phyloP scores from a whole-genome alignment of 2,888 invertebrate species.

The Orthonychiurus folsomi region DNA sequence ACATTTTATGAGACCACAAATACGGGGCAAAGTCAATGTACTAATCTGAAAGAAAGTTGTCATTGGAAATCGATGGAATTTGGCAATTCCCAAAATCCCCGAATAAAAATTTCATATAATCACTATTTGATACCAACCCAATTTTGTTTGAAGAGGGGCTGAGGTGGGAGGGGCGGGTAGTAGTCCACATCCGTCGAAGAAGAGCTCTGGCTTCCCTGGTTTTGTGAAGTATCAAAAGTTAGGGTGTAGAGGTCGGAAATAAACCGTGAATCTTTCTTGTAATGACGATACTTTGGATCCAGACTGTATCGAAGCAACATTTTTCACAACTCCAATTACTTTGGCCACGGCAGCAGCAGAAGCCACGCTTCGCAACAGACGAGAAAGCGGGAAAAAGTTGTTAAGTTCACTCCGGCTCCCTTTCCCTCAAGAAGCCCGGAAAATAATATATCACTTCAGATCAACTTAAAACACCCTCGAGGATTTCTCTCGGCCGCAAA shows the following conservation, averaged over 20 bases:
- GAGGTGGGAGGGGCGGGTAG: background rate
- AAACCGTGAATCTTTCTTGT: conserved; percentile 77
- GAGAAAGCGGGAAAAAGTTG: no score
- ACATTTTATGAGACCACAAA: no score
- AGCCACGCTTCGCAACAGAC: no score
- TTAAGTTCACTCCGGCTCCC: no score
- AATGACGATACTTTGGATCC: conserved; percentile 55
- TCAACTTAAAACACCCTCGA: background rate
- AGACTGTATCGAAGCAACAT: conserved; percentile 38
- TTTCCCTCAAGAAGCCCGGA: background rate
- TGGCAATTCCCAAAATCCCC: no score
- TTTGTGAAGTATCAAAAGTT: conserved; percentile 60
- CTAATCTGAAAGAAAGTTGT: no score
- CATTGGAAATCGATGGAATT: no score
- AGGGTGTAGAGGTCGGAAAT: conserved; percentile 74
- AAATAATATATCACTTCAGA: background rate
- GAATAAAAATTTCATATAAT: no score
- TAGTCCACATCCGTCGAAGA: background rate
- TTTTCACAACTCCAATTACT: conserved; percentile 14
- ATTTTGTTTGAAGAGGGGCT: background rate
- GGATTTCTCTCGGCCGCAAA: background rate
- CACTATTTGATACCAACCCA: background rate
- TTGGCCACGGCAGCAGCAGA: background rate
- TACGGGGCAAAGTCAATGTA: no score
- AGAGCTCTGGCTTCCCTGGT: background rate